Base-by-base conservation (phyloP, 1,140 invertebrate genomes). In the Drosophila tsacasi region DNA sequence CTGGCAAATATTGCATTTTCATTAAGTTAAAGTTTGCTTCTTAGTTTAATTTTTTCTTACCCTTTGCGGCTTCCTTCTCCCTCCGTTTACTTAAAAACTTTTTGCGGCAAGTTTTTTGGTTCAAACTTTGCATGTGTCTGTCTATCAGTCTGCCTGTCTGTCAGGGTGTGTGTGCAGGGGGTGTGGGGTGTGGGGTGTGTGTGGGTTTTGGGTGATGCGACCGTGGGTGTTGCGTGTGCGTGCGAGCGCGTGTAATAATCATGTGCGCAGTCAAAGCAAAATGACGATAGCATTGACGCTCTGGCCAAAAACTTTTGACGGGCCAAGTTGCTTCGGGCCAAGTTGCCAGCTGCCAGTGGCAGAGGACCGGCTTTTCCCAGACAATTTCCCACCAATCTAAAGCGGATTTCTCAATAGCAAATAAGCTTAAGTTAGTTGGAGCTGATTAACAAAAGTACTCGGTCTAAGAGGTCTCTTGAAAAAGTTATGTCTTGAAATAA, bases 11-110 rank as follows among this genome's bases (percentile, higher is more conserved):
- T 85, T 85, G 83, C 83, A 86, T 86, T 85, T 85, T 85, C 82
- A 85, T 85, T 85, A 85, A 85, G 83, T 79, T 82, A 86, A 86
- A 85, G 83, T 85, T 85, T 81, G 82, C 80, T 85, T 85, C 79
- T 85, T 75, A 86, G 82, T 86, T 85, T 73, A 74, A 74, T 74
- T 74, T 74, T 74, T 74, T 74, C 68, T 35, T 61, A 73, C 71
- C 59, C 71, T 78, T 60, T 77, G 57, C 62, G 57, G 32, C 64
- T 59, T 59, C 57, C 47, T n/a, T 19, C 47, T 49, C 46, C 59
- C 55, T 50, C 60, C 78, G 69, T 82, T 85, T 86, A 86, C 82
- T 85, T 85, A 81, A 82, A 86, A 85, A 85, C 55, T 85, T 85
- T 85, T 75, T 64, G 63, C 52, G 66, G 55, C 82, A 85, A 81